These are phyloP conservation scores for Hippocampus barbouri DNA, from an alignment of 2,113 vertebrate species.

Conservation along the genomic window DNA sequence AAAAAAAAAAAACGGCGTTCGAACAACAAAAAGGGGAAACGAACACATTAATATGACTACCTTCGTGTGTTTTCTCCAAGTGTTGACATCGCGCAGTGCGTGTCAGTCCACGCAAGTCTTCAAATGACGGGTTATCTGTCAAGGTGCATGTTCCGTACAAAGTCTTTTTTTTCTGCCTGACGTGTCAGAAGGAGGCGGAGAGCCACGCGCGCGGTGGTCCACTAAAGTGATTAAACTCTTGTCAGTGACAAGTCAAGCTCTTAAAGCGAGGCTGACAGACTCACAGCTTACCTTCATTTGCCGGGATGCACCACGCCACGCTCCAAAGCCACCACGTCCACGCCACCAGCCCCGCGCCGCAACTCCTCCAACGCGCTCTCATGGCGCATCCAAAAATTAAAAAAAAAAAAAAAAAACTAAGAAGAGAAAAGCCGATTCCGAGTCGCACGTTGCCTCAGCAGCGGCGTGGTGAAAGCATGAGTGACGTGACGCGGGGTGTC, in stretches of 20 bases:
- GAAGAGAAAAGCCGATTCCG: neutral
- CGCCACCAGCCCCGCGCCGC: conserved; percentile 43
- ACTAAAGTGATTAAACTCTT: neutral
- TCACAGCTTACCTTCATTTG: conserved; percentile 61
- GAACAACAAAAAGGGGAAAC: too few species aligned
- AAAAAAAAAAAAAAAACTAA: conserved; percentile 4
- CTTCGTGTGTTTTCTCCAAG: neutral
- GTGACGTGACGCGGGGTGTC: conserved; percentile 13
- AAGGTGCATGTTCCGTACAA: conserved; percentile 14
- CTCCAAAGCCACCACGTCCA: conserved; percentile 59
- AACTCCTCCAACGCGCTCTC: conserved; percentile 53
- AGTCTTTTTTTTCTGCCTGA: conserved; percentile 13
- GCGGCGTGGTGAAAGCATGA: conserved; percentile 31
- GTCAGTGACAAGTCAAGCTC: conserved; percentile 13
- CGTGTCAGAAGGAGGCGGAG: neutral
- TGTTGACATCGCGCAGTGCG: conserved; percentile 16
- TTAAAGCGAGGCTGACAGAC: too few species aligned
- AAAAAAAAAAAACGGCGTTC: neutral
- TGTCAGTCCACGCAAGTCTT: conserved; percentile 30
- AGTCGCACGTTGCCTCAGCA: conserved; percentile 30
- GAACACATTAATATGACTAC: neutral
- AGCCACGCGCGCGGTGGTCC: neutral
- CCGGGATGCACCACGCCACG: conserved; percentile 57
- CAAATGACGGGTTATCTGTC: conserved; percentile 22
- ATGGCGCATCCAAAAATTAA: conserved; percentile 54